These are phyloP conservation scores for Drosophila limbata DNA, from an alignment of 2,888 invertebrate genomes.

Conservation along the genomic window DNA sequence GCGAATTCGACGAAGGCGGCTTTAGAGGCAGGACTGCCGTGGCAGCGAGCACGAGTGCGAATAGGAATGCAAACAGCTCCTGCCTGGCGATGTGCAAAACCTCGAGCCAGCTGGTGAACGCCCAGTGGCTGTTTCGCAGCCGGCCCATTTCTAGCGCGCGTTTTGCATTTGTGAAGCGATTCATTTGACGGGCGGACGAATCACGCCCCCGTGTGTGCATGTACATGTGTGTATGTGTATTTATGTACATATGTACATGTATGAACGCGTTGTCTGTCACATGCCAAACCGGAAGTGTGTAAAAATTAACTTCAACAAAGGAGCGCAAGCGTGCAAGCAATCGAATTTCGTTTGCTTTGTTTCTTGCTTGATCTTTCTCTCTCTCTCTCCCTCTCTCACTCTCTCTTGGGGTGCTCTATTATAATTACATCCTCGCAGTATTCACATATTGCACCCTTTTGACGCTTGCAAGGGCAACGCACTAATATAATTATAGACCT, in stretches of 20 bases:
- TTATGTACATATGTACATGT: conserved; percentile 13
- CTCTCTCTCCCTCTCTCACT: neutral
- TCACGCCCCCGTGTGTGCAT: conserved; percentile 57
- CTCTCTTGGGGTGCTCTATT: conserved; percentile 22
- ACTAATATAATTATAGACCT: conserved; percentile 78
- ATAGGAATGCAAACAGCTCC: conserved; percentile 46
- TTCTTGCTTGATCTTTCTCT: neutral
- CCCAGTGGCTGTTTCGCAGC: conserved; percentile 64
- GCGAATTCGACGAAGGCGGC: neutral
- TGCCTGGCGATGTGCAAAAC: conserved; percentile 51
- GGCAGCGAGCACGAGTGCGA: conserved; percentile 53
- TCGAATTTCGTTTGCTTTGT: conserved; percentile 30
- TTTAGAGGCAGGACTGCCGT: conserved; percentile 48
- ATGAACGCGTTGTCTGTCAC: conserved; percentile 75
- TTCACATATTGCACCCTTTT: conserved; percentile 65
- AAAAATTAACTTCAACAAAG: conserved; percentile 56
- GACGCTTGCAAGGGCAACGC: conserved; percentile 45
- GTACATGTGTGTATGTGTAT: neutral
- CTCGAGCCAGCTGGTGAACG: conserved; percentile 66
- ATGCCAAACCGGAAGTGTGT: conserved; percentile 80
- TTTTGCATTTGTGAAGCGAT: conserved; percentile 71
- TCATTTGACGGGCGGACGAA: conserved; percentile 78
- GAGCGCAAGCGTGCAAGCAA: conserved; percentile 27
- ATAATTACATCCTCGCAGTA: conserved; percentile 53
- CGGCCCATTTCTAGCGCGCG: conserved; percentile 75